Base-by-base conservation (phyloP, 2,888 invertebrate genomes). In the Chymomyza procnemis region DNA sequence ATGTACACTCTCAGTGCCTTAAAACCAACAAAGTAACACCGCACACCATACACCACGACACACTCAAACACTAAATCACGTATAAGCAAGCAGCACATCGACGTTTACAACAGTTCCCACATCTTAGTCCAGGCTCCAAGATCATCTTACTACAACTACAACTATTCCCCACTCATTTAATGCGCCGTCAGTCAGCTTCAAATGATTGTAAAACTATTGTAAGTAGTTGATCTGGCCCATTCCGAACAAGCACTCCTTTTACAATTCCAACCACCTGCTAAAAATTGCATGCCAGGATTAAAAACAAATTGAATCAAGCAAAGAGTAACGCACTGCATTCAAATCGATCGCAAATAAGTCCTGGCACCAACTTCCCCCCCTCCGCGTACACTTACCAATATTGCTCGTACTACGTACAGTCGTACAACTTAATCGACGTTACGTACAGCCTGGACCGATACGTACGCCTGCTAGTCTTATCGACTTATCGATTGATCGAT, bases 161-260 rank as follows among this genome's bases (percentile, higher is more conserved):
- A 26, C 26, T 55, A 64, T 19, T 59, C 48, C 65, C 1, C 6
- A 19, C 61, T 19, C 59, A 67, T 63, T 67, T 66, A 74, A 68
- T 73, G 59, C 34, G 46, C 47, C 16, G 59, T 47, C 1, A n/a
- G 59, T 47, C 1, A n/a, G 46, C 41, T 59, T 46, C 58, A 30
- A 47, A 69, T 54, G 61, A 61, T 6, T 69, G 76, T 78, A 69
- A 78, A 78, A 82, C 80, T 78, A 76, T 73, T 76, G 77, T 76
- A 72, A 74, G 79, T 70, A 72, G 67, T 67, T 84, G 89, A 89
- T 89, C 89, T 90, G 90, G 86, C 83, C 89, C 89, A 89, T 88
- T 85, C 88, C 87, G 85, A 85, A 78, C 78, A 84, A 89, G 90
- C 89, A 89, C 88, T 90, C 86, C 87, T 84, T 87, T 85, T 86